A percentile compares a stretch with the other conserved stretches of the same genome.
Evolutionary conservation across 2,888 invertebrate genomes (phyloP).

Genomic region (Sialis fuliginosa): DNA sequence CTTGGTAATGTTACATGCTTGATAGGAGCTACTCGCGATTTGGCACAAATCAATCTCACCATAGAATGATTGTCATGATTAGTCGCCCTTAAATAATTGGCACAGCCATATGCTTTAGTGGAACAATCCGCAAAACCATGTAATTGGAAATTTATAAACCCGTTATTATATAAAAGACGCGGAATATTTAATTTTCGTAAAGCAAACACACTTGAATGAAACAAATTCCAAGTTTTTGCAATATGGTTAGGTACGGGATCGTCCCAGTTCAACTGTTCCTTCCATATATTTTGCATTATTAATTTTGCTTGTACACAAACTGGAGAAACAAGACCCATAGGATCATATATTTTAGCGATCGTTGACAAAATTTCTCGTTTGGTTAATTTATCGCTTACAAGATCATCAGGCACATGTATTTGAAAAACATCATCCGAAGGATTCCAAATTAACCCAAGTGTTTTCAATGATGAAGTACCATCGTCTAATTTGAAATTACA

Average conservation of each 20-base stretch:
- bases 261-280: neutral
- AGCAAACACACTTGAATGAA: too few species aligned
- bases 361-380: neutral
- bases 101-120: neutral
- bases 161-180: too few species aligned
- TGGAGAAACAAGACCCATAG: neutral
- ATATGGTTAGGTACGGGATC: neutral
- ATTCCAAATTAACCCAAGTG: slow-evolving; percentile 1
- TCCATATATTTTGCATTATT: neutral
- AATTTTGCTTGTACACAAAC: neutral
- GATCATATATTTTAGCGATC: neutral
- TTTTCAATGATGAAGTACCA: neutral
- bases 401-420: neutral
- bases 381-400: neutral
- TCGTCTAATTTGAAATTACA: neutral
- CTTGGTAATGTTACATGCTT: neutral
- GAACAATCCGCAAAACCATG: neutral
- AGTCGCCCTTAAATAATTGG: neutral
- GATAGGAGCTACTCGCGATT: neutral
- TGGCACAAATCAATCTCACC: neutral
- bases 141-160: too few species aligned
- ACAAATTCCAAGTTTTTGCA: too few species aligned
- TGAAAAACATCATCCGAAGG: neutral
- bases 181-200: too few species aligned
- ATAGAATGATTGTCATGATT: neutral